A percentile compares a stretch with the other conserved stretches of the same genome.
Conservation (phyloP, 1,140 invertebrate species). For the Metopolophium dirhodum region DNA sequence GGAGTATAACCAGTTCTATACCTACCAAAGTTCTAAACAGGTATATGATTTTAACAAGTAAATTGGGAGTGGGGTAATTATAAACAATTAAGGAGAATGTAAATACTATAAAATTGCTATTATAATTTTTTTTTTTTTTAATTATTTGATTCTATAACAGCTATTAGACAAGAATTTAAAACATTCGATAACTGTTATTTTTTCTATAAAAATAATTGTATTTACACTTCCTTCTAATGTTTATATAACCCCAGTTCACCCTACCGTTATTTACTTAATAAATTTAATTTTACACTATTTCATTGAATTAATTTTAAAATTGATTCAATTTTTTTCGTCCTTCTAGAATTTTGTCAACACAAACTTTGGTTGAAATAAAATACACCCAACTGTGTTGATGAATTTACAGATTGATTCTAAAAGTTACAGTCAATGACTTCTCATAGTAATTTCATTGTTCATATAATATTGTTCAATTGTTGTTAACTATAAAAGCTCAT, state of each 20-base stretch:
- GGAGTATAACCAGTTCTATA: slow-evolving; percentile 59
- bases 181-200: too few relatives aligned
- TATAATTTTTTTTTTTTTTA: background rate
- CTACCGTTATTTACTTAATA: background rate
- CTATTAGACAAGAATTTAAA: too few relatives aligned
- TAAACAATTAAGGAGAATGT: background rate
- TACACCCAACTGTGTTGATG: background rate
- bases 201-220: background rate
- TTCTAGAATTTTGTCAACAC: background rate
- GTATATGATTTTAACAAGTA: slow-evolving; percentile 51
- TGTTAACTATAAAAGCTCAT: too few relatives aligned
- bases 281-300: background rate
- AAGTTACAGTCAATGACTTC: background rate
- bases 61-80: background rate
- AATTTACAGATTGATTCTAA: background rate
- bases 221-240: background rate
- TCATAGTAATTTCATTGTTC: background rate
- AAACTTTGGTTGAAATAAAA: background rate
- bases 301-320: background rate
- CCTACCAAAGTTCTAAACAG: slow-evolving; percentile 60
- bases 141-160: too few relatives aligned
- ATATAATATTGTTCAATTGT: too few relatives aligned
- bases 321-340: background rate
- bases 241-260: background rate
- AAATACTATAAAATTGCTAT: background rate